Evolutionary conservation across 2,888 invertebrate species (phyloP).

Genomic region (Pyrrhosoma nymphula): DNA sequence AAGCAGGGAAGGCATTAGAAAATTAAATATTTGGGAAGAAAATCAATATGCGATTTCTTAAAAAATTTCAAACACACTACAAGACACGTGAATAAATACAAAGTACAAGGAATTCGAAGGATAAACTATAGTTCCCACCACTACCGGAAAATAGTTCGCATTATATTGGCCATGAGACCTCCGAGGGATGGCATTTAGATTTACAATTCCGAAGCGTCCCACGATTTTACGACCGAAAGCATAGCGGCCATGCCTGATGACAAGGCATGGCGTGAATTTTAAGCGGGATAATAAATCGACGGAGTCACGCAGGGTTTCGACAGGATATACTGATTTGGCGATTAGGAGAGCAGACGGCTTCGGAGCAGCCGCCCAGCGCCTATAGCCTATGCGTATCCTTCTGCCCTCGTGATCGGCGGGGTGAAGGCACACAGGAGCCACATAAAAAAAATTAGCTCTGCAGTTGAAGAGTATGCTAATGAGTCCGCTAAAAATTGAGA

Average conservation of each 20-base stretch:
- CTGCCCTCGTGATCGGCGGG: neutral
- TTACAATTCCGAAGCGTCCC: neutral
- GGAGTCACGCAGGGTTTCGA: slow-evolving; percentile 24
- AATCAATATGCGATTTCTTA: too few relatives aligned
- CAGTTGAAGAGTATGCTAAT: neutral
- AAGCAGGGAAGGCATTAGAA: too few relatives aligned
- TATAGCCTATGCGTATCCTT: slow-evolving; percentile 51
- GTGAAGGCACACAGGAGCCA: slow-evolving; percentile 31
- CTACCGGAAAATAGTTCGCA: neutral
- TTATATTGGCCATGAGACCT: neutral
- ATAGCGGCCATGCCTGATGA: slow-evolving; percentile 35
- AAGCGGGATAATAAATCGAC: slow-evolving; percentile 9
- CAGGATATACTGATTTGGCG: slow-evolving; percentile 30
- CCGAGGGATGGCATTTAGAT: neutral
- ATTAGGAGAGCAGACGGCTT: neutral
- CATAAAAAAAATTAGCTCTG: slow-evolving; percentile 2
- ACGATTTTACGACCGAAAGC: slow-evolving; percentile 25
- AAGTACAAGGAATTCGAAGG: neutral
- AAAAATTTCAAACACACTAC: neutral
- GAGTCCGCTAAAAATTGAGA: neutral
- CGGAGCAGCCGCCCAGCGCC: slow-evolving; percentile 14
- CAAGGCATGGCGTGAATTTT: neutral
- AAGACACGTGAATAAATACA: neutral
- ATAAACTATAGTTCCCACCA: neutral
- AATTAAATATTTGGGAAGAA: too few relatives aligned